Evolutionary conservation across 2,113 vertebrate genomes (phyloP).

Genomic region (Syngnathus floridae): DNA sequence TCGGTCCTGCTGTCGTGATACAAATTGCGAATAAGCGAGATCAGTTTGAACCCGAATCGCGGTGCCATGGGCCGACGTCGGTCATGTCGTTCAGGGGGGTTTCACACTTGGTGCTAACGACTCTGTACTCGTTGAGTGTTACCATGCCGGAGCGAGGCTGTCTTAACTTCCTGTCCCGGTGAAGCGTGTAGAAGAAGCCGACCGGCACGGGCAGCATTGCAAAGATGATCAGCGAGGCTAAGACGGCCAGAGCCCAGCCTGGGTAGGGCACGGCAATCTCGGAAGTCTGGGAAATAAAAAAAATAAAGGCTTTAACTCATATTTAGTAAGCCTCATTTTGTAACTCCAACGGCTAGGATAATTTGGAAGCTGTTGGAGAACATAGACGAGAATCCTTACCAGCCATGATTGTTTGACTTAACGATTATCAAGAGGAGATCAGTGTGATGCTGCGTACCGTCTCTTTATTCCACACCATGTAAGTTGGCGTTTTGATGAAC

Average conservation of each 20-base stretch:
- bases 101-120: constrained; percentile 41
- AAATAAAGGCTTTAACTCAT: background rate
- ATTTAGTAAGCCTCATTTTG: background rate
- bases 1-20: background rate
- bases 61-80: constrained; percentile 21
- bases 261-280: constrained; percentile 72
- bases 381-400: too few relatives aligned
- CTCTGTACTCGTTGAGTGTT: constrained; percentile 35
- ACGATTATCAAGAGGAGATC: too few relatives aligned
- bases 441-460: constrained; percentile 40
- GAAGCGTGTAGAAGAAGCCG: constrained; percentile 44
- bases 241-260: constrained; percentile 68
- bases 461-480: constrained; percentile 70
- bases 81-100: constrained; percentile 44
- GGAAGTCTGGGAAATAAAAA: constrained; percentile 58
- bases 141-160: background rate
- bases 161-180: constrained; percentile 26
- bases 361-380: too few relatives aligned
- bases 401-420: too few relatives aligned
- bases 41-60: background rate
- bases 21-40: background rate
- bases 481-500: constrained; percentile 58
- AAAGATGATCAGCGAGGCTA: constrained; percentile 65
- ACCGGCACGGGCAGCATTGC: constrained; percentile 70
- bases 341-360: too few relatives aligned